Conservation (phyloP, 2,888 invertebrate species). For the Sabatieria punctata region DNA sequence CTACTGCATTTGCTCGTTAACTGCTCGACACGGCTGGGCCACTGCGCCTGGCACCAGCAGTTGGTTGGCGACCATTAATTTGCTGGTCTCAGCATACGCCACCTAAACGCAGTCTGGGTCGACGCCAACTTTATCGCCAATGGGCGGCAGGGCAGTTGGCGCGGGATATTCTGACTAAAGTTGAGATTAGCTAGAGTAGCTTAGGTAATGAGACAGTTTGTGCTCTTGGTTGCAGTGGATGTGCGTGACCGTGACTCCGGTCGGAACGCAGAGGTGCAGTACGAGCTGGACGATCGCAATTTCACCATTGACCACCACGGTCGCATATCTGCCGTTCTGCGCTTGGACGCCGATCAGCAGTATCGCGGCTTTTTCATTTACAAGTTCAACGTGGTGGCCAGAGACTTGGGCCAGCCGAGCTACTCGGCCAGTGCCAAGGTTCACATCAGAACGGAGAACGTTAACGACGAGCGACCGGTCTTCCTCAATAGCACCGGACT, state of each 20-base stretch:
- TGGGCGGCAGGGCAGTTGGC: too few species aligned
- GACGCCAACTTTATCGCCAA: too few species aligned
- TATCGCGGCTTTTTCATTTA: conserved; percentile 29
- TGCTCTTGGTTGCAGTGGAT: conserved; percentile 20
- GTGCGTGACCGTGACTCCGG: conserved; percentile 53
- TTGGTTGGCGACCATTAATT: too few species aligned
- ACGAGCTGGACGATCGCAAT: conserved; percentile 75
- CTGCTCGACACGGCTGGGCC: too few species aligned
- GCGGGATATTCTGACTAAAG: too few species aligned
- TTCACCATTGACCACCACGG: conserved; percentile 91
- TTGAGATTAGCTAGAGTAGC: too few species aligned
- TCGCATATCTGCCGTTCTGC: conserved; percentile 75
- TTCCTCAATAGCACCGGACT: conserved; percentile 25
- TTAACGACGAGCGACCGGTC: conserved; percentile 35
- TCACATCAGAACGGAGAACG: conserved; percentile 35
- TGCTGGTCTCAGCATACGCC: too few species aligned
- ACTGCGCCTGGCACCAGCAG: too few species aligned
- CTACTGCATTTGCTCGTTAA: too few species aligned
- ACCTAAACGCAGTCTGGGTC: too few species aligned
- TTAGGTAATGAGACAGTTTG: too few species aligned
- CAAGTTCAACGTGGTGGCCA: conserved; percentile 34
- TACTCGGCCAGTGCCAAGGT: conserved; percentile 28
- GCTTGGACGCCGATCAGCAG: conserved; percentile 84
- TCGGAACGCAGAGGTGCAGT: conserved; percentile 83
- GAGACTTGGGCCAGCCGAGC: conserved; percentile 31